These are phyloP conservation scores for Darevskia nairensis DNA, from an alignment of 2,797 vertebrate genomes.

Conservation along the genomic window DNA sequence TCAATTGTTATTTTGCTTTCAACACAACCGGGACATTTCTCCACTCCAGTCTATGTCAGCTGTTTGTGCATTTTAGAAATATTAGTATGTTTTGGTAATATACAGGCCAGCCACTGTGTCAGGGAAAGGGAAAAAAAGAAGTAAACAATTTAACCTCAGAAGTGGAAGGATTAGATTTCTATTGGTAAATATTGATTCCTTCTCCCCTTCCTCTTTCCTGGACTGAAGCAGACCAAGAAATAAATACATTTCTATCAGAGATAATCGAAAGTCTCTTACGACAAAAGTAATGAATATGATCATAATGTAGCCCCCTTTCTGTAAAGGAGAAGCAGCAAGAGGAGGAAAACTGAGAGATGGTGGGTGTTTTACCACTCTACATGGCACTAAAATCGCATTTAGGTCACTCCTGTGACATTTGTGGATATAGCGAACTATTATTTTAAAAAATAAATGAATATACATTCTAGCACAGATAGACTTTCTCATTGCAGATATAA, in stretches of 20 bases:
- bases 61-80: neutral
- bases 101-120: neutral
- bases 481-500: neutral
- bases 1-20: neutral
- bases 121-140: too few species aligned
- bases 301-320: neutral
- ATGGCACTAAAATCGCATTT: neutral
- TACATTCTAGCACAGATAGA: neutral
- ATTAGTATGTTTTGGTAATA: neutral
- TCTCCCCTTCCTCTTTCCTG: too few species aligned
- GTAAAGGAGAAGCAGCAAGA: neutral
- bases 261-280: neutral
- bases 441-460: neutral
- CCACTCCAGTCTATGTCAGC: neutral
- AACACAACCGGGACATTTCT: neutral
- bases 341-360: neutral
- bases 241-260: neutral
- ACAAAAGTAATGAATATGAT: neutral
- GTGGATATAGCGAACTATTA: neutral
- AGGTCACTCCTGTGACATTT: neutral
- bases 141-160: neutral
- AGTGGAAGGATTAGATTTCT: neutral
- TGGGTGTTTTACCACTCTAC: neutral
- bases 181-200: neutral
- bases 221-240: neutral